Evolutionary conservation across 2,113 vertebrate genomes (phyloP), one percentile per base, ranked within the genome.

Genomic region (Sinocyclocheilus maitianheensis): DNA sequence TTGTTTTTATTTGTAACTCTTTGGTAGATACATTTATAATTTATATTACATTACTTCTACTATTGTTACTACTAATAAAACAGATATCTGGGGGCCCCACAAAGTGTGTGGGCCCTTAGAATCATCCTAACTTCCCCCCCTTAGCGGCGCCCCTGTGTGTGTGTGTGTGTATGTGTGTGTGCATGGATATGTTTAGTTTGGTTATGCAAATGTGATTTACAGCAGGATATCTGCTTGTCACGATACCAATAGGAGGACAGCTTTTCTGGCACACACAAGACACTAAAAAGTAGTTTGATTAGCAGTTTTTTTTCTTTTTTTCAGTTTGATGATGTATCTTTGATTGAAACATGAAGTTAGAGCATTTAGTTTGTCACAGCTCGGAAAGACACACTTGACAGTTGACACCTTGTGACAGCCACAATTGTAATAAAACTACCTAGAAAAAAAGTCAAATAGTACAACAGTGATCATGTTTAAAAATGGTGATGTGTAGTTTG

Each of bases 141-240:
- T 30, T 30, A 30, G 30, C 30, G 30, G 30, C 30, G 30, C 30
- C 30, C 30, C 30, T 6, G 43, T 30, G 30, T 30, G 30, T 34
- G 30, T 34, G 30, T 34, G 30, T 30, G 30, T 30, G 30, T 30
- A 2, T 34, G 30, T 34, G 30, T 34, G 30, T 34, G 30, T 34
- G 37, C 5, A 12, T 18, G 51, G 13, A 30, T 67, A 34, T 69
- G 30, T 76, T 76, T 76, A 51, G 74, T 51, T 48, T 76, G 46
- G 2, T 6, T 51, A 76, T 18, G 46, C 74, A 76, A 26, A 76
- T 76, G n/a, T 76, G n/a, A 12, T 51, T 24, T 24, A 51, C 5
- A 51, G 46, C 74, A 76, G 46, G 74, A 76, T 76, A 76, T 76
- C n/a, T 76, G n/a, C 40, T 48, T 51, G 46, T 51, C 43, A 74